Evolutionary conservation across 2,888 invertebrate species (phyloP).

Genomic region (Epinotia brunnichana): DNA sequence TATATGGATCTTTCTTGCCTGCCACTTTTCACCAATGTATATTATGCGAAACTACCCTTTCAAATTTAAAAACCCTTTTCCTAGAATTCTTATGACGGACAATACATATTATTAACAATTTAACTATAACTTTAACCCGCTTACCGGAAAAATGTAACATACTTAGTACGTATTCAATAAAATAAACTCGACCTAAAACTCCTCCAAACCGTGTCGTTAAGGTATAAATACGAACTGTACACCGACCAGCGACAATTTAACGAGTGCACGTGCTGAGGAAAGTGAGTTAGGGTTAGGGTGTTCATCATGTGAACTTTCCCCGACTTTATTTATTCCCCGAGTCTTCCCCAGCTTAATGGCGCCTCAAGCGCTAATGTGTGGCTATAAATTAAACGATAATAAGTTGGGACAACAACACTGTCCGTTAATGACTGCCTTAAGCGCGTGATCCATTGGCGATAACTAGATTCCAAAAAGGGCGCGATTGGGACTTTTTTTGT

Average conservation of each 20-base stretch:
- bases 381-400: conserved; percentile 82
- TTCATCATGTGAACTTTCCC: conserved; percentile 71
- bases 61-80: too few relatives aligned
- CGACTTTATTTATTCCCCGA: conserved; percentile 69
- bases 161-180: not conserved
- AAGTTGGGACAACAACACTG: conserved; percentile 80
- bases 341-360: conserved; percentile 72
- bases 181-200: conserved; percentile 12
- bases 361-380: conserved; percentile 81
- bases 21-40: too few relatives aligned
- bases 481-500: conserved; percentile 1
- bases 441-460: conserved; percentile 43
- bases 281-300: conserved; percentile 52
- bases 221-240: conserved; percentile 74
- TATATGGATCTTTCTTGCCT: too few relatives aligned
- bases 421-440: conserved; percentile 62
- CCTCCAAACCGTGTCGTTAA: conserved; percentile 29
- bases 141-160: not conserved
- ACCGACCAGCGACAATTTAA: conserved; percentile 74
- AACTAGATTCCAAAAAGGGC: conserved; percentile 40
- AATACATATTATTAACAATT: too few relatives aligned
- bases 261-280: conserved; percentile 50
- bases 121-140: not conserved
- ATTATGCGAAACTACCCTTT: too few relatives aligned
- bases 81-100: too few relatives aligned